phyloP scores from a whole-genome alignment of 2,113 vertebrate genomes.

The Passer montanus region DNA sequence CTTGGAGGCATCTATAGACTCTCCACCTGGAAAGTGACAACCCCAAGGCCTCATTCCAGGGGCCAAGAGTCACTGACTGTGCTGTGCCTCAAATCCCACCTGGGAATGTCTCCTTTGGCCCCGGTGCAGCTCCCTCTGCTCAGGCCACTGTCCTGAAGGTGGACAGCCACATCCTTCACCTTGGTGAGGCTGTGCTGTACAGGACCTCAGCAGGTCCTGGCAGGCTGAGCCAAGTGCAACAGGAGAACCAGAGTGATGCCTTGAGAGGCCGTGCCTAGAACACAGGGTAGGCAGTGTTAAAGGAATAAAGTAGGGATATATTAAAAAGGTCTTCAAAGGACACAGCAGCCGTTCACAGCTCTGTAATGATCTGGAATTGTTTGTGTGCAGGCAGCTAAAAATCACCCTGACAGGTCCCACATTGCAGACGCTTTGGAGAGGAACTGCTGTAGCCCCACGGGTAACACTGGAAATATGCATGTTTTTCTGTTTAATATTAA shows the following conservation, averaged over 20 bases:
- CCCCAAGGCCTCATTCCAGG: neutral
- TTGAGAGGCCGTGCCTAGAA: neutral
- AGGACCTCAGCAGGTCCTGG: neutral
- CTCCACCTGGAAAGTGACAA: neutral
- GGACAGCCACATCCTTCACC: accelerated
- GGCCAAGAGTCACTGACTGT: accelerated
- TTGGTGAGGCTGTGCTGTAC: neutral
- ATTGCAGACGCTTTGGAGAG: neutral
- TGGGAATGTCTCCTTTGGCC: neutral
- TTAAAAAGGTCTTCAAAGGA: neutral
- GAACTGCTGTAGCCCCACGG: neutral
- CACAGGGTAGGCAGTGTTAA: neutral
- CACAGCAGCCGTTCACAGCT: slow-evolving; percentile 1
- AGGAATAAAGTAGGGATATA: neutral
- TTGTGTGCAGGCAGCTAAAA: slow-evolving; percentile 28
- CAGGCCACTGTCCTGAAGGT: accelerated
- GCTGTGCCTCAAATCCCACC: neutral
- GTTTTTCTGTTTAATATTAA: neutral
- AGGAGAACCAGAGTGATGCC: neutral
- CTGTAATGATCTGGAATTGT: slow-evolving; percentile 35
- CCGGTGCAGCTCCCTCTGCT: neutral
- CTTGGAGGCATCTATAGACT: neutral
- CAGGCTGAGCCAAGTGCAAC: neutral
- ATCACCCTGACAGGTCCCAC: slow-evolving; percentile 41
- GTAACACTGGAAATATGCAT: neutral